Evolutionary conservation across 1,140 invertebrate species (phyloP), one percentile per base, ranked within the genome.

Genomic region (Mercenaria mercenaria): DNA sequence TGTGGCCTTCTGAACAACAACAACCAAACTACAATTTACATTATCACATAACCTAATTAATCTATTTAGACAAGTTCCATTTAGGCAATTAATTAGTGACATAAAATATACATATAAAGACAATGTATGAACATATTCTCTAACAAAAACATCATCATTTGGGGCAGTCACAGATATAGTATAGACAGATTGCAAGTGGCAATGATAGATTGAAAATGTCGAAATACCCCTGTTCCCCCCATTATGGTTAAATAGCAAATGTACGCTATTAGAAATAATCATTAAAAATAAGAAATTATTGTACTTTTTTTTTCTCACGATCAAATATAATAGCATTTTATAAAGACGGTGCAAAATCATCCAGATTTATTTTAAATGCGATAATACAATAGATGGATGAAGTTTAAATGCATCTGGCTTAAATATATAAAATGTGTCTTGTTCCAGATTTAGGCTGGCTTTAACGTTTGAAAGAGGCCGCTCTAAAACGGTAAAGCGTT

Each of bases 291-390:
- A 18, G 29, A 23, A 72, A 39, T 72, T 37, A 10, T 67, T 8
- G 6, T 47, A 4, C 32, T n/a, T 67, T 67, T 72, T 72, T 72
- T 72, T 72, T 72, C 67, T 72, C 67, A 72, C 67, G 67, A 72
- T 39, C 20, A 2, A 8, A 32, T 4, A 39, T 39, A 39, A 39
- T 72, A 0, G 18, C n/a, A 72, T 39, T n/a, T 29, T 3, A 8
- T 15, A 59, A 59, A 41, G 20, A 72, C 67, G 34, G 39, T 39
- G 67, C 67, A 39, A 39, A 72, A 20, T 39, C 32, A 29, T 10
- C 32, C 13, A 72, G 67, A 72, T 39, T 72, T 72, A 72, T 13
- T 39, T 72, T 72, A 39, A 72, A 72, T 72, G 34, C 67, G 18
- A 0, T 20, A 72, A 72, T 72, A 72, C 67, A 72, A 72, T 18